These are phyloP conservation scores for Myzus persicae DNA, from an alignment of 1,140 invertebrate species.

Conservation along the genomic window DNA sequence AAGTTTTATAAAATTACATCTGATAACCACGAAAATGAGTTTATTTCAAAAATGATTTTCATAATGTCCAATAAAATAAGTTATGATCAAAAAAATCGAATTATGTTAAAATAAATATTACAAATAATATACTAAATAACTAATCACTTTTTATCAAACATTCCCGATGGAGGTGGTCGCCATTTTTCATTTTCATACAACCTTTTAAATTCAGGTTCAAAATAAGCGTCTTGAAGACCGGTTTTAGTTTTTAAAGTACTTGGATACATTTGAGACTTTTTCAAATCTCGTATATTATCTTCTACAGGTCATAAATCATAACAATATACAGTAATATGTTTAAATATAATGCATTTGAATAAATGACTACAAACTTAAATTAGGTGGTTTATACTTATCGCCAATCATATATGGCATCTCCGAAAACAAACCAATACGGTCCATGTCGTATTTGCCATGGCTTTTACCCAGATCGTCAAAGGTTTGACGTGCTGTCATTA, in stretches of 20 bases:
- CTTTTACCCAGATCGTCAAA: neutral
- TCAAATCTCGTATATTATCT: conserved; percentile 11
- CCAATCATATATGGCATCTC: conserved; percentile 39
- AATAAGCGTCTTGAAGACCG: conserved; percentile 25
- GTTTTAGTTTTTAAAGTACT: conserved; percentile 32
- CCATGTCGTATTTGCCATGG: conserved; percentile 19
- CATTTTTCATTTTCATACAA: conserved; percentile 26
- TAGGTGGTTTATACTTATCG: neutral
- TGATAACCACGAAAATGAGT: too few relatives aligned
- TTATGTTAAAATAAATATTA: neutral
- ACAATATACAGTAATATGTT: neutral
- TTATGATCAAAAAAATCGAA: too few relatives aligned
- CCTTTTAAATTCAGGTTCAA: conserved; percentile 8
- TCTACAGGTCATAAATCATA: neutral
- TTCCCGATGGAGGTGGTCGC: neutral
- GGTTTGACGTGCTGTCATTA: neutral
- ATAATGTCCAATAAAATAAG: too few relatives aligned
- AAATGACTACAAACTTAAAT: neutral
- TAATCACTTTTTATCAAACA: neutral
- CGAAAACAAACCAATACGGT: conserved; percentile 27
- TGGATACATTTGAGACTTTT: conserved; percentile 42
- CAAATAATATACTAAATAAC: neutral
- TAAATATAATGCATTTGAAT: neutral
- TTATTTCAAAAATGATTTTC: too few relatives aligned
- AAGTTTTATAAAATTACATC: neutral